Conservation (phyloP, 1,140 invertebrate genomes). For the Oryzaephilus surinamensis region DNA sequence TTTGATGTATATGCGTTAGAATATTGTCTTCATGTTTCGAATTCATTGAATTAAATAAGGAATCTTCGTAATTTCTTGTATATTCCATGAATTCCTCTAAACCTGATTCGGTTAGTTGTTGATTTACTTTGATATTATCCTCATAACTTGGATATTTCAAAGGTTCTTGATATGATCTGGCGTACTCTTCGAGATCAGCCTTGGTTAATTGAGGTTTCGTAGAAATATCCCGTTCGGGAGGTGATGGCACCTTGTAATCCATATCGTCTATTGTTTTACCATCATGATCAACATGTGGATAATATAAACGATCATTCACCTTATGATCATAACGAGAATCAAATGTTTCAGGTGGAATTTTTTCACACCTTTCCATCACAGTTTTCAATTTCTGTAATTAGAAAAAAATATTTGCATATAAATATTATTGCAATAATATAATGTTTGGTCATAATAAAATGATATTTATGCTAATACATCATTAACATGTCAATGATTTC, state of each 20-base stretch:
- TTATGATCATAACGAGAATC: constrained; percentile 41
- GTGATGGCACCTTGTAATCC: constrained; percentile 63
- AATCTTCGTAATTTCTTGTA: constrained; percentile 39
- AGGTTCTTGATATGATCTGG: constrained; percentile 47
- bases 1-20: constrained; percentile 53
- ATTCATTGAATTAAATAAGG: constrained; percentile 25
- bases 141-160: constrained; percentile 15
- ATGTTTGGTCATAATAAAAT: constrained; percentile 11
- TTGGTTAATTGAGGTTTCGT: constrained; percentile 47
- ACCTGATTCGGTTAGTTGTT: constrained; percentile 25
- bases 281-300: constrained; percentile 54
- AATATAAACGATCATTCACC: constrained; percentile 39
- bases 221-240: constrained; percentile 57
- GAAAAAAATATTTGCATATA: constrained; percentile 8
- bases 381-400: constrained; percentile 52
- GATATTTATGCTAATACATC: neutral
- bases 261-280: constrained; percentile 52
- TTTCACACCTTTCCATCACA: constrained; percentile 64
- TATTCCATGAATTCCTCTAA: constrained; percentile 37
- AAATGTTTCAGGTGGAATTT: constrained; percentile 53
- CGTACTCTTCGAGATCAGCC: constrained; percentile 61
- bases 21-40: constrained; percentile 27
- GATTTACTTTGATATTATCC: constrained; percentile 9
- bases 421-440: neutral
- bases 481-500: neutral